Evolutionary conservation across 2,113 vertebrate species (phyloP), one percentile per base, ranked within the genome.

Genomic region (Choloepus hoffmanni): DNA sequence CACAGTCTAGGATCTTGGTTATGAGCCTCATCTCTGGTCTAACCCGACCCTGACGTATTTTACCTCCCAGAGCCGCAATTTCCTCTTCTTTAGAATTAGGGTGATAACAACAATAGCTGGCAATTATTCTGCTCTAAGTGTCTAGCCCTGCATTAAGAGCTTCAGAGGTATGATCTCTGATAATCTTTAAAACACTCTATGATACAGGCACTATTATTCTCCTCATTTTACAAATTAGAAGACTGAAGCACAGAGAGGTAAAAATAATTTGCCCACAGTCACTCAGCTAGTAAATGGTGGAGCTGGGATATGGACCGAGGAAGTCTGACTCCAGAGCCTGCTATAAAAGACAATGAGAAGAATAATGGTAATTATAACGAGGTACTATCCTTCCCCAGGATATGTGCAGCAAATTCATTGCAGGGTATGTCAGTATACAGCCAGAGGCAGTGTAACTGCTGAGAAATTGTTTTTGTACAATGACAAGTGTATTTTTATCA

Each of bases 401-500:
- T 7, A 14, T 5, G 16, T 11, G 60, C 28, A 48, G 84, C 48
- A 90, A 81, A 83, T 65, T 40, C 81, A 85, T 73, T 70, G 7
- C 53, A 63, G 94, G 74, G 55, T 79, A 45, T 19, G 45, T 72
- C 14, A 92, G 16, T 53, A 68, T 18, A 67, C 72, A 68, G 48
- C 55, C 21, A 13, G 43, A 90, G 88, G 85, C 43, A 72, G 40
- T 67, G 24, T 53, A 24, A 45, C 92, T 72, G 48, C 43, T 96
- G 45, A 88, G 92, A 90, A 85, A 62, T 16, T 65, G 24, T 72
- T 85, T 95, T 58, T 78, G 55, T 58, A 40, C 78, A 62, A 36
- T 58, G 30, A 43, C 28, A 72, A 96, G 43, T 89, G 60, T 19
- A 55, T 74, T 93, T 97, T 95, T 91, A 93, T 93, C 83, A 91